phyloP scores from a whole-genome alignment of 2,888 invertebrate genomes.

The Mesopsocus fuscifrons region DNA sequence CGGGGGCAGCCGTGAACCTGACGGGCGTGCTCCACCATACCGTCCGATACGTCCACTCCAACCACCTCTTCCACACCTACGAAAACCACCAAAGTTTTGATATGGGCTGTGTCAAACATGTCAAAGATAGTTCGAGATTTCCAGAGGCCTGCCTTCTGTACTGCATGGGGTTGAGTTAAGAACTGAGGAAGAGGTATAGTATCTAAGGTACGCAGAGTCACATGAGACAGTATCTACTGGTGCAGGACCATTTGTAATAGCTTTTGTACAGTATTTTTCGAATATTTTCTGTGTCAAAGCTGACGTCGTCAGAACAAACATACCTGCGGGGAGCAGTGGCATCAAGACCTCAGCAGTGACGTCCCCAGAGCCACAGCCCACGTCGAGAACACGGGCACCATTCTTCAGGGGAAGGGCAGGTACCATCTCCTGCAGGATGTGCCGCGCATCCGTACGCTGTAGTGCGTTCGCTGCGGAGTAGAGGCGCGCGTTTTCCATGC shows the following conservation, averaged over 20 bases:
- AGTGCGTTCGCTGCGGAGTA: constrained; percentile 47
- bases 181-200: not conserved
- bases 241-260: too few relatives aligned
- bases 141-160: too few relatives aligned
- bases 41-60: constrained; percentile 48
- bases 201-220: too few relatives aligned
- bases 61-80: constrained; percentile 18
- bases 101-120: not conserved
- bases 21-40: constrained; percentile 49
- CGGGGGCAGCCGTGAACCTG: constrained; percentile 29
- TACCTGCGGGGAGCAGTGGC: constrained; percentile 32
- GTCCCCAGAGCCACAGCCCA: constrained; percentile 20
- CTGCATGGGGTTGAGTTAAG: too few relatives aligned
- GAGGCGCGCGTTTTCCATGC: constrained; percentile 42
- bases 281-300: too few relatives aligned
- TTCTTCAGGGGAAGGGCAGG: constrained; percentile 34
- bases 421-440: constrained; percentile 42
- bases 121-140: not conserved
- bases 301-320: constrained; percentile 14
- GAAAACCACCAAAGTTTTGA: not conserved
- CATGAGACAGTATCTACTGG: too few relatives aligned
- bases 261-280: too few relatives aligned
- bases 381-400: constrained; percentile 20
- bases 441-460: constrained; percentile 44
- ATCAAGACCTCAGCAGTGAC: constrained; percentile 30